Evolutionary conservation across 2,797 vertebrate genomes (phyloP).

Genomic region (Gallinago stenura): DNA sequence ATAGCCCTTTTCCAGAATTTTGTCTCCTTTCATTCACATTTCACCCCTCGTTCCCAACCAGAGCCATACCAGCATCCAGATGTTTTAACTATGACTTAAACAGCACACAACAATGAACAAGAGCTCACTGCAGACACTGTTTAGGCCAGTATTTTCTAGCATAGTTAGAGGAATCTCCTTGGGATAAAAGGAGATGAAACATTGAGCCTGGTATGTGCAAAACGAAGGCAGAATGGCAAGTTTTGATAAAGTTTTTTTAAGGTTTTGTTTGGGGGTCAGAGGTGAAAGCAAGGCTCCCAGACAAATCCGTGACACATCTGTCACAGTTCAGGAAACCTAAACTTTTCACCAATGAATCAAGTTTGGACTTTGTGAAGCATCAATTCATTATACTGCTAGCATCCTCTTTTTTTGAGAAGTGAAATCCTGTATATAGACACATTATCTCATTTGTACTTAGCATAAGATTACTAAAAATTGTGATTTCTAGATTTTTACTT

Average conservation of each 20-base stretch:
- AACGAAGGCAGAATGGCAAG: not conserved
- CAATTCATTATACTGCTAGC: not conserved
- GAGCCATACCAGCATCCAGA: not conserved
- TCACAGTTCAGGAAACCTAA: not conserved
- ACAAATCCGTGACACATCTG: accelerated
- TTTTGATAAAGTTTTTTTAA: not conserved
- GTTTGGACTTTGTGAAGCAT: not conserved
- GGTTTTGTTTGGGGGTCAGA: not conserved
- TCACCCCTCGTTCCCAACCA: not conserved
- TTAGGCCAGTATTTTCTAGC: not conserved
- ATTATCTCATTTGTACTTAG: not conserved
- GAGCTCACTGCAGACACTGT: not conserved
- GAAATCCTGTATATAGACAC: not conserved
- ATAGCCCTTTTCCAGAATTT: not conserved
- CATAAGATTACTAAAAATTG: not conserved
- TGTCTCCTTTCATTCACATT: not conserved
- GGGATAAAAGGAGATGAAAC: not conserved
- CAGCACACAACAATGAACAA: not conserved
- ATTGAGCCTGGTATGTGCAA: not conserved
- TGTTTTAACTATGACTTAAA: not conserved
- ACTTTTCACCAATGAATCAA: not conserved
- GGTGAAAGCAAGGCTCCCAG: not conserved
- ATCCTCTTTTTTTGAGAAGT: not conserved
- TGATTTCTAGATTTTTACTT: not conserved
- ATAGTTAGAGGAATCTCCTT: not conserved